phyloP scores from a whole-genome alignment of 1,140 invertebrate species.

The Capitella teleta region DNA sequence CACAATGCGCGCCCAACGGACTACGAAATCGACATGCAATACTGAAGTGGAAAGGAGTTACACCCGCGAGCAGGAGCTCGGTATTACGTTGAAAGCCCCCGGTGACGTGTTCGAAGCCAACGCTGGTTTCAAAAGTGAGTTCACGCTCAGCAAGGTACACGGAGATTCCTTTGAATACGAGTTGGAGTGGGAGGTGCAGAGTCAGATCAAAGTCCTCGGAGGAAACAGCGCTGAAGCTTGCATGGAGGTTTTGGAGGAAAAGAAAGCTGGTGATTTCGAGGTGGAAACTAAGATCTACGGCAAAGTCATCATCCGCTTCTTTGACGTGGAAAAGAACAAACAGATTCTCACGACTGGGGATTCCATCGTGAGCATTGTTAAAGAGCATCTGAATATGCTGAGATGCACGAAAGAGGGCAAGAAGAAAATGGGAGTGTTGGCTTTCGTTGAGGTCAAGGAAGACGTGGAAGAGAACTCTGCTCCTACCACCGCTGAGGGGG shows the following conservation, averaged over 20 bases:
- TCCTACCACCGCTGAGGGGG: too few species aligned
- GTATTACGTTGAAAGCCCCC: slow-evolving; percentile 43
- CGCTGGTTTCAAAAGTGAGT: slow-evolving; percentile 44
- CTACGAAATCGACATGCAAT: slow-evolving; percentile 36
- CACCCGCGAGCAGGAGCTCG: slow-evolving; percentile 40
- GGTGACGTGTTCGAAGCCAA: slow-evolving; percentile 43
- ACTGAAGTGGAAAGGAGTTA: slow-evolving; percentile 25
- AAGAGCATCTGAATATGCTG: too few species aligned
- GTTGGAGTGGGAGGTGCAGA: slow-evolving; percentile 44
- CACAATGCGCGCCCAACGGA: slow-evolving; percentile 44
- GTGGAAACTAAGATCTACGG: background rate
- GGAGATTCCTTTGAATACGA: slow-evolving; percentile 39
- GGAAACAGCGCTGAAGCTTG: slow-evolving; percentile 38
- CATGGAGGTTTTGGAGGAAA: slow-evolving; percentile 43
- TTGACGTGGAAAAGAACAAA: too few species aligned
- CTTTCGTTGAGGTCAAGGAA: too few species aligned
- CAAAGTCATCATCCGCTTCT: too few species aligned
- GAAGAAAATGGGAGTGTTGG: too few species aligned
- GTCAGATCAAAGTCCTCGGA: slow-evolving; percentile 38
- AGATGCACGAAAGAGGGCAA: too few species aligned
- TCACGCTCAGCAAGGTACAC: slow-evolving; percentile 38
- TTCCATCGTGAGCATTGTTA: too few species aligned
- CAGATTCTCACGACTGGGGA: too few species aligned
- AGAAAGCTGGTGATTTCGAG: slow-evolving; percentile 35
- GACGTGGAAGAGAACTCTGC: too few species aligned